These are phyloP conservation scores for Oryzias woworae DNA, from an alignment of 2,113 vertebrate species.

Conservation along the genomic window DNA sequence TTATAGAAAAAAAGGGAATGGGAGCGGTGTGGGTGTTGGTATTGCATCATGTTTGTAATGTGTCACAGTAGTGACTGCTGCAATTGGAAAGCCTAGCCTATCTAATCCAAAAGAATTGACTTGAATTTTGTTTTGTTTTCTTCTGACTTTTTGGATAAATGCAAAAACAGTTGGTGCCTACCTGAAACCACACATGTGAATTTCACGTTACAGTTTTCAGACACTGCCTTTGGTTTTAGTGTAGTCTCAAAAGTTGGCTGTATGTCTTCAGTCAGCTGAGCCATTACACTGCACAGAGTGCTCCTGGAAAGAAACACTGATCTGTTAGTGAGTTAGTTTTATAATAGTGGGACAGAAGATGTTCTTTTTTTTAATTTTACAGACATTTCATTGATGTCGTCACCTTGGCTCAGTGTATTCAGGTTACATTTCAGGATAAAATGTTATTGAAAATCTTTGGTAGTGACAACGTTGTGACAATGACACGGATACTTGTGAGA, in stretches of 20 bases:
- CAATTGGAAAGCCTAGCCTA: slow-evolving; percentile 3
- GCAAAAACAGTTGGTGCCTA: slow-evolving; percentile 50
- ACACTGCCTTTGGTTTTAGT: slow-evolving; percentile 92
- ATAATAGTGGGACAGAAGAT: background rate
- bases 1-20: slow-evolving; percentile 1
- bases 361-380: background rate
- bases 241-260: slow-evolving; percentile 94
- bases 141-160: too few species aligned
- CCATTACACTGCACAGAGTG: slow-evolving; percentile 95
- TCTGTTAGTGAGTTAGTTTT: slow-evolving; percentile 15
- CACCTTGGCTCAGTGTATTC: slow-evolving; percentile 34
- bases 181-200: slow-evolving; percentile 96
- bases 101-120: background rate
- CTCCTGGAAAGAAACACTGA: slow-evolving; percentile 82
- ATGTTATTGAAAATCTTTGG: slow-evolving; percentile 58
- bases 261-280: slow-evolving; percentile 95
- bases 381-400: slow-evolving; percentile 22
- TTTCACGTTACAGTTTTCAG: slow-evolving; percentile 90
- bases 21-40: slow-evolving; percentile 13
- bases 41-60: slow-evolving; percentile 43
- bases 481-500: slow-evolving; percentile 44
- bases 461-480: slow-evolving; percentile 43
- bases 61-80: slow-evolving; percentile 21
- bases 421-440: slow-evolving; percentile 23
- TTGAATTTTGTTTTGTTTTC: background rate